phyloP scores from a whole-genome alignment of 2,797 vertebrate genomes.

The Gambusia yucatana region DNA sequence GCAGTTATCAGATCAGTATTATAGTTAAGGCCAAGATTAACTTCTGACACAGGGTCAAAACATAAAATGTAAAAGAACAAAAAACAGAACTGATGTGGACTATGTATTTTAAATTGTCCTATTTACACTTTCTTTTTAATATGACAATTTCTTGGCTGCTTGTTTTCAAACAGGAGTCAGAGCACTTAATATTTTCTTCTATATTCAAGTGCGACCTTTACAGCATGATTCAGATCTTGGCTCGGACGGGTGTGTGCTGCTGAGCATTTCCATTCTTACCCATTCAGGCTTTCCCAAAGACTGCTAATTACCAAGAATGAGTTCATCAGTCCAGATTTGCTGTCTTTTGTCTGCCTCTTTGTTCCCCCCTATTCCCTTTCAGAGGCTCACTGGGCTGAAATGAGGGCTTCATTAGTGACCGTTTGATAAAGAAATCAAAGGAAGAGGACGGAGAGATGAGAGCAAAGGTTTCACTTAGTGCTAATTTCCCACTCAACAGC shows the following conservation, averaged over 20 bases:
- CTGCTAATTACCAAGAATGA: conserved; percentile 27
- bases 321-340: conserved; percentile 36
- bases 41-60: background rate
- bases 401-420: conserved; percentile 23
- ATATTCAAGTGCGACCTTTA: background rate
- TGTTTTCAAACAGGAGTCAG: conserved; percentile 1
- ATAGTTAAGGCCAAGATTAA: background rate
- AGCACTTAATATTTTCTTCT: background rate
- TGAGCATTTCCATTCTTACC: background rate
- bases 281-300: background rate
- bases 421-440: conserved; percentile 36
- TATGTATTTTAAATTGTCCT: background rate
- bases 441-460: conserved; percentile 11
- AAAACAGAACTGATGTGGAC: background rate
- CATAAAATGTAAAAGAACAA: background rate
- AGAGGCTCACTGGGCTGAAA: conserved; percentile 5
- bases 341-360: conserved; percentile 15
- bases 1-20: background rate
- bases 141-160: background rate
- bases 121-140: background rate
- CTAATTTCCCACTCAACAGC: conserved; percentile 5
- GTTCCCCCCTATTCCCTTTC: background rate
- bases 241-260: background rate
- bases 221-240: background rate
- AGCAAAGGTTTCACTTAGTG: conserved; percentile 22